Conservation (phyloP, 2,797 vertebrate species). For the Pseudopleuronectes americanus region DNA sequence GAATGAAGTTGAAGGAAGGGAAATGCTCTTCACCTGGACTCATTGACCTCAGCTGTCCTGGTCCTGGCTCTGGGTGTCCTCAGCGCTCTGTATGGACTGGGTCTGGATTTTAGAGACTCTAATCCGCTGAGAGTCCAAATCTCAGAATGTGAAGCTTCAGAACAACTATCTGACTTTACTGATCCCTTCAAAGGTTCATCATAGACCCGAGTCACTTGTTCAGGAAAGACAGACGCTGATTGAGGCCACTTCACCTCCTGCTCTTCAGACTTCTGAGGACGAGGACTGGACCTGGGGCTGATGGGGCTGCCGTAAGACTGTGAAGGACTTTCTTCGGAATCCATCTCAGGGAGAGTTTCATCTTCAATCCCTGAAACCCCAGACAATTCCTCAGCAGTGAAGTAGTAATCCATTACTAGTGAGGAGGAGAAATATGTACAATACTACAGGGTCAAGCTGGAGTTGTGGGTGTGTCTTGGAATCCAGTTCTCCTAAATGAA, state of each 20-base stretch:
- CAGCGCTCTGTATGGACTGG: conserved; percentile 10
- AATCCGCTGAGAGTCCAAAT: background rate
- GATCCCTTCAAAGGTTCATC: no score
- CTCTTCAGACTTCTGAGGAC: background rate
- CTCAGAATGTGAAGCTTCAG: conserved; percentile 19
- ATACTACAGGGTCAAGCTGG: no score
- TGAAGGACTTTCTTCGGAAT: conserved; percentile 54
- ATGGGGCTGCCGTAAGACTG: conserved; percentile 47
- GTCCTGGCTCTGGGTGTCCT: background rate
- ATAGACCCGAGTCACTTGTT: background rate
- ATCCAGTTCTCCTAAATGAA: no score
- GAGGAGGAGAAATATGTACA: no score
- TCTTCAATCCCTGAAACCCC: conserved; percentile 41
- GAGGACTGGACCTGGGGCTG: conserved; percentile 32
- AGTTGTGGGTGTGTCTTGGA: no score
- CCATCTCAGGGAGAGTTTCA: conserved; percentile 70
- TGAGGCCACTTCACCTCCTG: conserved; percentile 12
- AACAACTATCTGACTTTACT: background rate
- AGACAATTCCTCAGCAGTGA: conserved; percentile 45
- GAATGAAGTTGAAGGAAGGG: no score
- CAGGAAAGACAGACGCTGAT: background rate
- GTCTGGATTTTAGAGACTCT: conserved; percentile 23
- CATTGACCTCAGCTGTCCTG: conserved; percentile 35
- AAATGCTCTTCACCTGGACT: conserved; percentile 59
- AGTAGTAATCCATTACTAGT: background rate